Percentiles rank a stretch among this genome's conserved stretches.
These are phyloP conservation scores for Micropoecilia bifurca DNA, from an alignment of 2,797 vertebrate genomes.

Conservation along the genomic window DNA sequence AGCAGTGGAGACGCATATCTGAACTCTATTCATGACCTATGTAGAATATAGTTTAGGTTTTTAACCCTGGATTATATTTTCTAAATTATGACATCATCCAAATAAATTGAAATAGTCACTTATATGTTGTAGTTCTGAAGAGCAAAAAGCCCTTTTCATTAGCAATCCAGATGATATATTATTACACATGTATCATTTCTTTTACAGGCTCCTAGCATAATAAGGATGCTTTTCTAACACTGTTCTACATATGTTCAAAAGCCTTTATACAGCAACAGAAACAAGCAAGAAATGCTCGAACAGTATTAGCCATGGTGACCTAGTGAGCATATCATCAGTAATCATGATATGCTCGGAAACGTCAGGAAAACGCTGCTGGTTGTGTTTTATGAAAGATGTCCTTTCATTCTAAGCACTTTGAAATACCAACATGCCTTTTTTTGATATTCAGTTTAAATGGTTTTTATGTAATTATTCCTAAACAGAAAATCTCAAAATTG, in stretches of 20 bases:
- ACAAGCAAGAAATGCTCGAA: neutral
- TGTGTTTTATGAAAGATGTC: neutral
- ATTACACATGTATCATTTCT: neutral
- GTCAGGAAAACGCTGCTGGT: neutral
- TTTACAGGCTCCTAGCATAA: neutral
- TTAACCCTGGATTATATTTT: neutral
- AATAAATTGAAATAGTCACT: neutral
- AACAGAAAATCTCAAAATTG: slow-evolving; percentile 1
- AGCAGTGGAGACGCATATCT: neutral
- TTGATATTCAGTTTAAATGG: neutral
- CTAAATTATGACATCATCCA: neutral
- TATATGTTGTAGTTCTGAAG: neutral
- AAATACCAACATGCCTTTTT: slow-evolving; percentile 1
- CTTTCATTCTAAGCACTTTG: neutral
- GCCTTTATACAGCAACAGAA: neutral
- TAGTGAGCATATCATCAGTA: neutral
- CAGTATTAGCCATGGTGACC: neutral
- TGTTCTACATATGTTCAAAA: neutral
- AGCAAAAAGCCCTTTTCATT: neutral
- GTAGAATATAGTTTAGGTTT: neutral
- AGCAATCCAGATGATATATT: neutral
- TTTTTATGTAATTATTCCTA: neutral
- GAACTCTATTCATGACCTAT: neutral
- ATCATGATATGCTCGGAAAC: neutral
- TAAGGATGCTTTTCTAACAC: neutral